phyloP scores from a whole-genome alignment of 2,888 invertebrate genomes.

The Tipula confusa region DNA sequence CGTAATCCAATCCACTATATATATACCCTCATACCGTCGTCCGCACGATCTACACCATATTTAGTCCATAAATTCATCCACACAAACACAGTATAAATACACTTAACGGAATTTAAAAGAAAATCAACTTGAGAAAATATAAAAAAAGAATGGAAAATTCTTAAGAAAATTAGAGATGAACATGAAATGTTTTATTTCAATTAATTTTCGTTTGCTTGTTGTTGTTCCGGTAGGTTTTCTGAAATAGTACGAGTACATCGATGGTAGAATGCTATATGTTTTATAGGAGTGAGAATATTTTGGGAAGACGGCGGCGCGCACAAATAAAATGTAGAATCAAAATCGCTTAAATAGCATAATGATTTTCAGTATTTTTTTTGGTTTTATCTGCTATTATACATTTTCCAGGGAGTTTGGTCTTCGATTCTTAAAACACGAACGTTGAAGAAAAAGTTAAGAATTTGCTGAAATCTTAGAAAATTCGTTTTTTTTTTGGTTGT shows the following conservation, averaged over 20 bases:
- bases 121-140: not conserved
- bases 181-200: conserved; percentile 25
- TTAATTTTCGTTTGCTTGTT: not conserved
- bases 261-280: not conserved
- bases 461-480: not conserved
- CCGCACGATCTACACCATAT: not conserved
- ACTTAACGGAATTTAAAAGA: conserved; percentile 21
- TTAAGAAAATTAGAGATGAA: conserved; percentile 14
- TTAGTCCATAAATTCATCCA: not conserved
- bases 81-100: not conserved
- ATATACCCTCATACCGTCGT: too few relatives aligned
- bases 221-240: not conserved
- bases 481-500: not conserved
- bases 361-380: not conserved
- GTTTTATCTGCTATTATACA: not conserved
- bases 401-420: not conserved
- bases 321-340: not conserved
- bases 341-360: conserved; percentile 20
- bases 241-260: not conserved
- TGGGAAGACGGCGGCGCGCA: not conserved
- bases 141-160: not conserved
- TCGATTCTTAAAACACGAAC: not conserved
- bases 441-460: not conserved
- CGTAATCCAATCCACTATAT: not conserved
- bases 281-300: not conserved